These are phyloP conservation scores for Salarias fasciatus DNA, from an alignment of 2,797 vertebrate genomes.

Conservation along the genomic window DNA sequence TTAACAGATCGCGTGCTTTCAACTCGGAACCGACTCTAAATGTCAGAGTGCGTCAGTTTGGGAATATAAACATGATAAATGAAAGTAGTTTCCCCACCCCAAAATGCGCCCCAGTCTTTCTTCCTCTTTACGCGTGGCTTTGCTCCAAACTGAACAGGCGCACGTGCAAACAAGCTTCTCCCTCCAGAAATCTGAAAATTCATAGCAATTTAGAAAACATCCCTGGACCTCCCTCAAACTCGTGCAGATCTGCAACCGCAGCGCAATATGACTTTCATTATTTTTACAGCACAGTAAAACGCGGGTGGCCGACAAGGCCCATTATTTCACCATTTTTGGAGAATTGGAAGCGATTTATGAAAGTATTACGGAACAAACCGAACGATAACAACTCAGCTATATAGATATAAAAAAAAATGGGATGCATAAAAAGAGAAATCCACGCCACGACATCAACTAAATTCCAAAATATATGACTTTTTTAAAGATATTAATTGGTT, in stretches of 20 bases:
- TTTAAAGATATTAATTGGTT: slow-evolving; percentile 33
- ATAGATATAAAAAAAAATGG: slow-evolving; percentile 30
- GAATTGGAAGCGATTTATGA: slow-evolving; percentile 67
- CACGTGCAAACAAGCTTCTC: background rate
- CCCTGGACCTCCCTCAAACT: slow-evolving; percentile 59
- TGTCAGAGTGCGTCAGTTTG: background rate
- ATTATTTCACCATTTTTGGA: slow-evolving; percentile 68
- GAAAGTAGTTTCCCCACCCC: background rate
- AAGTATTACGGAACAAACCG: slow-evolving; percentile 68
- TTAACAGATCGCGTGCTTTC: slow-evolving; percentile 1
- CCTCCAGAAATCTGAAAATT: background rate
- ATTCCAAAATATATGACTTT: slow-evolving; percentile 17
- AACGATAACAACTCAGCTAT: slow-evolving; percentile 61
- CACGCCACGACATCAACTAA: no score
- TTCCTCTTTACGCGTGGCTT: background rate
- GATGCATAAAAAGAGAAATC: slow-evolving; percentile 4
- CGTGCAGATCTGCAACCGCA: slow-evolving; percentile 62
- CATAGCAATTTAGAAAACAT: slow-evolving; percentile 54
- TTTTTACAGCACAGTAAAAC: slow-evolving; percentile 80
- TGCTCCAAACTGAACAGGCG: background rate
- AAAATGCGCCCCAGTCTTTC: slow-evolving; percentile 3
- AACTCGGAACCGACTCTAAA: no score
- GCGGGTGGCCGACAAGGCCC: slow-evolving; percentile 80
- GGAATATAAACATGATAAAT: slow-evolving; percentile 1
- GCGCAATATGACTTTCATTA: slow-evolving; percentile 82